Conservation (phyloP, 64 coral and sea anemone species). For the Montipora efflorescens region DNA sequence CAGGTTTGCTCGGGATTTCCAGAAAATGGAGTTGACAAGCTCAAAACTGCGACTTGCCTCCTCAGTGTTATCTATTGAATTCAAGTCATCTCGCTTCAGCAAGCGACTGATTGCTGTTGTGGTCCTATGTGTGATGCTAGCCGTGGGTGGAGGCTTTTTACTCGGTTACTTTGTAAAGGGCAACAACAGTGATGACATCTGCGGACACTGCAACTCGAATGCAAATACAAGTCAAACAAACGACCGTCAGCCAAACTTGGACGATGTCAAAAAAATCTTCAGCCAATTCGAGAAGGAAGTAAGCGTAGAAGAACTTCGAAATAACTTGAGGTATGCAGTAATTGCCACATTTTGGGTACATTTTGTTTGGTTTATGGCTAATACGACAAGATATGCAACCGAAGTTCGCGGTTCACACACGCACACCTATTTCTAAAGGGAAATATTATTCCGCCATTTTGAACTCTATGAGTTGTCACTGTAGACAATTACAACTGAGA, state of each 20-base stretch:
- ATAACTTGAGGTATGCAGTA: conserved; percentile 24
- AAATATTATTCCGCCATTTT: not conserved
- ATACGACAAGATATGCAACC: not conserved
- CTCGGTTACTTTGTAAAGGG: conserved; percentile 28
- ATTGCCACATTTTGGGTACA: not conserved
- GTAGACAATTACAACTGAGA: too few relatives aligned
- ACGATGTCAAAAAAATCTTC: not conserved
- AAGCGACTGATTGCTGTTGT: not conserved
- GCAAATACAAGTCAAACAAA: not conserved
- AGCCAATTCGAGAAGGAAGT: conserved; percentile 17
- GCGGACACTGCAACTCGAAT: not conserved
- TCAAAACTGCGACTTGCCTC: conserved; percentile 29
- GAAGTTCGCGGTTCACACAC: not conserved
- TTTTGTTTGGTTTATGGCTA: not conserved
- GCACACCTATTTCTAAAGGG: not conserved
- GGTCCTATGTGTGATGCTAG: not conserved
- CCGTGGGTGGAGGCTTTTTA: not conserved
- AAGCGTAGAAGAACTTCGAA: not conserved
- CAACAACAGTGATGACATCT: not conserved
- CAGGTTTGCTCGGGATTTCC: not conserved
- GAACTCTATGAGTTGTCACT: not conserved
- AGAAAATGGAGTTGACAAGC: conserved; percentile 3
- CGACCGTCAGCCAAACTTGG: not conserved
- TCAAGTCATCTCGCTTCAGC: not conserved
- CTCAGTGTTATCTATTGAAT: not conserved